A percentile compares a stretch with the other conserved stretches of the same genome.
phyloP scores from a whole-genome alignment of 2,113 vertebrate species.

The sheep (Ovis aries) region DNA sequence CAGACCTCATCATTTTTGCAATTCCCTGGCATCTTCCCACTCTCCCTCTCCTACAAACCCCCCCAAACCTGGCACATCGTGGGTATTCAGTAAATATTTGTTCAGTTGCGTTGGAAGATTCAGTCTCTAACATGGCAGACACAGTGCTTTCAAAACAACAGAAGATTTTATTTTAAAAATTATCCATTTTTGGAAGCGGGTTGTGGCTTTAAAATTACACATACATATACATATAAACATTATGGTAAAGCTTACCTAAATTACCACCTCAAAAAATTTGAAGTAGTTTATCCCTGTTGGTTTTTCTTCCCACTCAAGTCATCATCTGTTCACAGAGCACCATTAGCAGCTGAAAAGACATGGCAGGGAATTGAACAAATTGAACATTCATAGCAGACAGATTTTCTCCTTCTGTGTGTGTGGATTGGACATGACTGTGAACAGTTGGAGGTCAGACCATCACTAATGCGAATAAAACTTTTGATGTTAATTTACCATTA shows the following conservation, averaged over 20 bases:
- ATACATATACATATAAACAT: background rate
- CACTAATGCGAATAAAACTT: conserved; percentile 64
- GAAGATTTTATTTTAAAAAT: conserved; percentile 37
- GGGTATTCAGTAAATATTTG: conserved; percentile 5
- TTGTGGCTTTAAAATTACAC: conserved; percentile 38
- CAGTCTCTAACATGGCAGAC: background rate
- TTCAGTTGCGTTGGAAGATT: background rate
- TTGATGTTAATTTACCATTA: conserved; percentile 64
- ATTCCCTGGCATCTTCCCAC: background rate
- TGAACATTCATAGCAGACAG: conserved; percentile 64
- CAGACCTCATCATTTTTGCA: background rate
- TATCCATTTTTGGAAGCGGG: background rate
- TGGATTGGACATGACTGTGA: conserved; percentile 54
- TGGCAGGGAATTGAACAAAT: conserved; percentile 65
- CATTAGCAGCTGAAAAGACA: conserved; percentile 34
- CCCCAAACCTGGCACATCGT: background rate
- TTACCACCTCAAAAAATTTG: conserved; percentile 33
- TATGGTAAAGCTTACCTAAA: conserved; percentile 39
- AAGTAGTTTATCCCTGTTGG: conserved; percentile 33
- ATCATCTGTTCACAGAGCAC: conserved; percentile 56
- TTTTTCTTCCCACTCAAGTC: conserved; percentile 55
- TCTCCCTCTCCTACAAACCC: background rate
- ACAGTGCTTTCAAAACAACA: conserved; percentile 17
- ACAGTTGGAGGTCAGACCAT: conserved; percentile 67
- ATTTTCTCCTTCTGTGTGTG: conserved; percentile 65